Conservation (phyloP, 2,797 vertebrate species). For the Babyrousa celebensis region DNA sequence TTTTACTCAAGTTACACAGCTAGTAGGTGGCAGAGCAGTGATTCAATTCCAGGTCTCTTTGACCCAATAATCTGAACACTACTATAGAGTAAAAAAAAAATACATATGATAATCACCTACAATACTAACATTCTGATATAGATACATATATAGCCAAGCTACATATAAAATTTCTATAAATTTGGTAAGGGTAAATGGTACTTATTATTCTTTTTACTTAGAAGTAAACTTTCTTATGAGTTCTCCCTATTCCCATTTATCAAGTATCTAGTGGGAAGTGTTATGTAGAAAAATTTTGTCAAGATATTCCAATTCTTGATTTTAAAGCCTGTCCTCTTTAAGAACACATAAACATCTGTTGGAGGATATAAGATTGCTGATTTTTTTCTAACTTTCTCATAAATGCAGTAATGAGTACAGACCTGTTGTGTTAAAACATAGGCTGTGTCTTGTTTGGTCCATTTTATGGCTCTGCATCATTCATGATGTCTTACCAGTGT, state of each 20-base stretch:
- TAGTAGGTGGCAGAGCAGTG: neutral
- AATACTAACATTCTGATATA: neutral
- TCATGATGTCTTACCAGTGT: neutral
- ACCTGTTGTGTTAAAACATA: neutral
- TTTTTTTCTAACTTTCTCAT: neutral
- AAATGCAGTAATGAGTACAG: neutral
- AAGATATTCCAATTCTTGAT: conserved; percentile 38
- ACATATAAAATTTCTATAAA: neutral
- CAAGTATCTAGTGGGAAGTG: neutral
- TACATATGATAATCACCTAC: neutral
- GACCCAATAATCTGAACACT: neutral
- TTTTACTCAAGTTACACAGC: neutral
- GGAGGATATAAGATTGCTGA: neutral
- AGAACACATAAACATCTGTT: neutral
- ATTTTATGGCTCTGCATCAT: neutral
- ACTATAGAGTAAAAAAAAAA: neutral
- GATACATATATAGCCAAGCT: neutral
- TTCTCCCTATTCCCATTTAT: neutral
- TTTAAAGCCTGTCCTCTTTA: neutral
- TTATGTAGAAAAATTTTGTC: conserved; percentile 49
- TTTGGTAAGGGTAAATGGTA: neutral
- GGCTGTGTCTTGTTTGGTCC: neutral
- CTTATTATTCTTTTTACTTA: conserved; percentile 44
- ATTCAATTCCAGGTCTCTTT: neutral
- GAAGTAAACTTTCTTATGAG: conserved; percentile 16